These are phyloP conservation scores for Myotis vivesi DNA, from an alignment of 2,797 vertebrate genomes.

Conservation along the genomic window DNA sequence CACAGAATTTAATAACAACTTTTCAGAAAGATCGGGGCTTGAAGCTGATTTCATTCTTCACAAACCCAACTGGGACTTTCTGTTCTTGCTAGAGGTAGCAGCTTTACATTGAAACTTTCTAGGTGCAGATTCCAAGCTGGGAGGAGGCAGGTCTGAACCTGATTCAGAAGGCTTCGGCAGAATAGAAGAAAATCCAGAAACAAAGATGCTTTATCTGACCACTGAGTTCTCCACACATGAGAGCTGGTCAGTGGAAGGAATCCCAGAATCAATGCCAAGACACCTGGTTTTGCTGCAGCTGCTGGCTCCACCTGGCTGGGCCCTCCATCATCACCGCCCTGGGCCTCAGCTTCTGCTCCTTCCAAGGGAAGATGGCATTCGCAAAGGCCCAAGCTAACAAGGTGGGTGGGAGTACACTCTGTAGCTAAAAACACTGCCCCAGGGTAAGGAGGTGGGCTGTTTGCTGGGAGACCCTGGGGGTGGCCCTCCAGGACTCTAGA, in stretches of 20 bases:
- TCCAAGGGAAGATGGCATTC: not conserved
- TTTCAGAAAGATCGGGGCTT: constrained; percentile 62
- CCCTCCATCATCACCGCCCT: not conserved
- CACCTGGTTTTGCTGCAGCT: not conserved
- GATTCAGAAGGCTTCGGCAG: not conserved
- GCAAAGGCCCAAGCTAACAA: not conserved
- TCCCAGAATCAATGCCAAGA: not conserved
- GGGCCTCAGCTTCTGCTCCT: not conserved
- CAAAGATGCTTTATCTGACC: not conserved
- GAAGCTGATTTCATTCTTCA: constrained; percentile 52
- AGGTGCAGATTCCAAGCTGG: not conserved
- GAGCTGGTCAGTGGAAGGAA: not conserved
- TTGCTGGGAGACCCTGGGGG: not conserved
- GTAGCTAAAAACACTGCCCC: not conserved
- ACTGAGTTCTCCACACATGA: not conserved
- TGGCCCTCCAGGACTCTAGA: no score
- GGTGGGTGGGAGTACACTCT: not conserved
- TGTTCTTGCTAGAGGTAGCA: constrained; percentile 37
- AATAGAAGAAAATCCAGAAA: not conserved
- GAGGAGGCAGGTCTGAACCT: not conserved
- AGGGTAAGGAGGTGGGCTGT: accelerated
- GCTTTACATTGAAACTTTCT: not conserved
- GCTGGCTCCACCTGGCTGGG: not conserved
- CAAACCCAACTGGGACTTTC: constrained; percentile 47
- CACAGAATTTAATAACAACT: constrained; percentile 81